Base-by-base conservation (phyloP, 2,797 vertebrate species). In the Rhincodon typus region DNA sequence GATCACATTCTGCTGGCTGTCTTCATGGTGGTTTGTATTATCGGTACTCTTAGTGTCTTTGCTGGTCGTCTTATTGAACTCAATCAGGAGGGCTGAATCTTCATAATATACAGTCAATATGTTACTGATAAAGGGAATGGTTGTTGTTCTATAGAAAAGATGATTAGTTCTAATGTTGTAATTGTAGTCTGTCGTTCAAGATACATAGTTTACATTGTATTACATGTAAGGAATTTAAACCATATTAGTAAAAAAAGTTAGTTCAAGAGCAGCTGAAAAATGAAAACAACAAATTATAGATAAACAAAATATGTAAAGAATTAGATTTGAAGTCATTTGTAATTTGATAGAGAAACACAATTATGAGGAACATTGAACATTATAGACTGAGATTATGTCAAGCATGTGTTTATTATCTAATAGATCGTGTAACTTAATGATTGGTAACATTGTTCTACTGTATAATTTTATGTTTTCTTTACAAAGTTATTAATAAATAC, bases 1-100 rank as follows among this genome's bases (percentile, higher is more conserved):
- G 99, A 99, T 96, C 99, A 99, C 97, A 98, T 99, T 97, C 98
- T 99, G 96, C 98, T 99, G 4, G 99, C 98, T 4, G 98, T 99
- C 96, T 99, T 99, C 97, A 99, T 99, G 99, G 96, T 98, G 0
- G 98, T 99, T 96, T 99, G 99, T 96, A 98, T 99, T 96, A 98
- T 99, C 67, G 99, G 99, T 96, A 97, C 97, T 2, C 95, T 98
- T 23, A 98, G 97, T 74, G 98, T 99, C 96, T 99, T 99, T 96
- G 98, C 98, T 84, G 98, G 99, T 66, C 98, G 99, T 95, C 98
- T 99, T 96, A 98, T 99, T 97, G 99, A 99, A 97, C 97, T 99
- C 96, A 98, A 98, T 97, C 98, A 98, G 97, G 98, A 98, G 97
- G 97, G 96, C 90, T 99, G 96, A 98, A 96, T 8, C 6, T 96